phyloP scores from a whole-genome alignment of 2,797 vertebrate genomes.

The Sebastes vulpes region DNA sequence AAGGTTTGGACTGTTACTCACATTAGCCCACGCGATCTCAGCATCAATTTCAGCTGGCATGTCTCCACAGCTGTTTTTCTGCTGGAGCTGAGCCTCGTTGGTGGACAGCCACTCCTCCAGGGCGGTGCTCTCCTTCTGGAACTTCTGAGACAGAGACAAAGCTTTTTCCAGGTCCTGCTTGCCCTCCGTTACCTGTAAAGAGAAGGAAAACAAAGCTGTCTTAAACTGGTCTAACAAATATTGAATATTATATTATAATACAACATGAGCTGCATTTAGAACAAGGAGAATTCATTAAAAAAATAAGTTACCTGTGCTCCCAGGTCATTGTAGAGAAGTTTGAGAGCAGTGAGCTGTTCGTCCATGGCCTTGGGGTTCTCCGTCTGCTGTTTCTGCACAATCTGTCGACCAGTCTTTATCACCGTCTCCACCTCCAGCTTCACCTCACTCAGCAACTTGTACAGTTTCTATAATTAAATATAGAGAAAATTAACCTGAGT shows the following conservation, averaged over 20 bases:
- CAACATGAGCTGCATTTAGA: not conserved
- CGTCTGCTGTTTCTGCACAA: conserved; percentile 98
- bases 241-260: not conserved
- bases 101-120: conserved; percentile 92
- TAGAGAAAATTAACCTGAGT: rapidly evolving
- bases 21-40: conserved; percentile 95
- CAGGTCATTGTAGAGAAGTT: conserved; percentile 96
- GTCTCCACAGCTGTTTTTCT: conserved; percentile 89
- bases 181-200: conserved; percentile 93
- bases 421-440: conserved; percentile 98
- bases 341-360: conserved; percentile 94
- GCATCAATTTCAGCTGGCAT: conserved; percentile 91
- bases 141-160: conserved; percentile 89
- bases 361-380: conserved; percentile 98
- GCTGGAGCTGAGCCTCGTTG: conserved; percentile 89
- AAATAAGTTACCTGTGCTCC: conserved; percentile 90
- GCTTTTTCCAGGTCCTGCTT: conserved; percentile 97
- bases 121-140: conserved; percentile 88
- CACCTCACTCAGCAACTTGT: conserved; percentile 97
- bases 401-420: conserved; percentile 98
- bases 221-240: not conserved
- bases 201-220: not conserved
- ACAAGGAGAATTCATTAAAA: not conserved
- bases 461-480: conserved; percentile 89
- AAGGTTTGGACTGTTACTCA: conserved; percentile 76